These are phyloP conservation scores for Emys orbicularis DNA, from an alignment of 2,797 vertebrate genomes.

Conservation along the genomic window DNA sequence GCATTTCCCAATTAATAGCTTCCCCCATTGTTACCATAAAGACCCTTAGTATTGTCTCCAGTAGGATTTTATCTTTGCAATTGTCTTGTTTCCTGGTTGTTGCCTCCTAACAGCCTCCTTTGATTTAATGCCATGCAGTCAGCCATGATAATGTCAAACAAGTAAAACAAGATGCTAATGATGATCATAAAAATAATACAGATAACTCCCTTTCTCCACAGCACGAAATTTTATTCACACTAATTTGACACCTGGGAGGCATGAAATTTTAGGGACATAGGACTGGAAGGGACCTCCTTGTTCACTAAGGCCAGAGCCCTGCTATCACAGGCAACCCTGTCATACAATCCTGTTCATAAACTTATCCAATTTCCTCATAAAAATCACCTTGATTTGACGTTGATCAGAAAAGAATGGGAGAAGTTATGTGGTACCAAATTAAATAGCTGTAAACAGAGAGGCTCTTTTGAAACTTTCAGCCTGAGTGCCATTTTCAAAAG, in stretches of 20 bases:
- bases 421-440: not conserved
- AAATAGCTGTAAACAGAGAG: not conserved
- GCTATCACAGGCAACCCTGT: not conserved
- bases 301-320: not conserved
- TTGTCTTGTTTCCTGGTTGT: too few relatives aligned
- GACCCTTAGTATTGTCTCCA: too few relatives aligned
- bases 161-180: not conserved
- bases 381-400: not conserved
- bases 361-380: not conserved
- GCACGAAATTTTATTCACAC: not conserved
- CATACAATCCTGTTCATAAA: not conserved
- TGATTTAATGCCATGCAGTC: too few relatives aligned
- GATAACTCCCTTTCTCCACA: not conserved
- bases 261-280: not conserved
- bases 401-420: not conserved
- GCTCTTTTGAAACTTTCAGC: not conserved
- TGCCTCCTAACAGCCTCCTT: too few relatives aligned
- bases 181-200: not conserved
- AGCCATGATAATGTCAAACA: not conserved
- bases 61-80: too few relatives aligned
- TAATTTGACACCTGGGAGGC: not conserved
- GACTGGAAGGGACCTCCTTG: not conserved
- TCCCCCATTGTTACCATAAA: too few relatives aligned
- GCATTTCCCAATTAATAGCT: too few relatives aligned
- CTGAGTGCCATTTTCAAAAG: not conserved